Evolutionary conservation across 1,140 invertebrate genomes (phyloP), one percentile per base, ranked within the genome.

Genomic region (Leptinotarsa texana): DNA sequence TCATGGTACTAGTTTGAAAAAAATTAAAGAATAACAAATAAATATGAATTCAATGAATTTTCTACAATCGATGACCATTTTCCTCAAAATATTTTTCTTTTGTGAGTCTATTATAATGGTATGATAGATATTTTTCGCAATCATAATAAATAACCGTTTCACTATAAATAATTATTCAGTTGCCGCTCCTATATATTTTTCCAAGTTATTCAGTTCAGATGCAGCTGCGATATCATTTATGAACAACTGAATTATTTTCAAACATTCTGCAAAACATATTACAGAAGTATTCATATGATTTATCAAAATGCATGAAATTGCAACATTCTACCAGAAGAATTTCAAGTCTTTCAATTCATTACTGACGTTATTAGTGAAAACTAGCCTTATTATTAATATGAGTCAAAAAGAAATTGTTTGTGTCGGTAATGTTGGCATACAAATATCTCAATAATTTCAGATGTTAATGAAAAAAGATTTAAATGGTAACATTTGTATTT

Each of bases 311-410:
- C 13, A 57, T 57, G n/a, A 57, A 57, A 57, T 57, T 57, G 17
- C 13, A 57, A 57, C 51, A 57, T n/a, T 57, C 51, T 18, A 57
- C 51, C 51, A 18, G n/a, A 57, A 57, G 51, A 57, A 57, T 57
- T 57, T 57, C 51, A 57, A 57, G 51, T 57, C 51, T 57, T 18
- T 57, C 51, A 57, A 57, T 57, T n/a, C 51, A 18, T 57, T 57
- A 18, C 51, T 57, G 51, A 57, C 0, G 51, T 57, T 18, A 57
- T 17, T 18, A 57, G n/a, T 17, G 51, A 8, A 57, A 57, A 13
- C 15, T 17, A 6, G 13, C n/a, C 51, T 13, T 18, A 57, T n/a
- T 57, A 57, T 2, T 57, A n/a, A 42, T 42, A 42, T 3, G 33
- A 42, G 11, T 42, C 33, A 11, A 11, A 11, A 42, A 2, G 33